phyloP scores from a whole-genome alignment of 2,113 vertebrate species.

The Pteruthius melanotis region DNA sequence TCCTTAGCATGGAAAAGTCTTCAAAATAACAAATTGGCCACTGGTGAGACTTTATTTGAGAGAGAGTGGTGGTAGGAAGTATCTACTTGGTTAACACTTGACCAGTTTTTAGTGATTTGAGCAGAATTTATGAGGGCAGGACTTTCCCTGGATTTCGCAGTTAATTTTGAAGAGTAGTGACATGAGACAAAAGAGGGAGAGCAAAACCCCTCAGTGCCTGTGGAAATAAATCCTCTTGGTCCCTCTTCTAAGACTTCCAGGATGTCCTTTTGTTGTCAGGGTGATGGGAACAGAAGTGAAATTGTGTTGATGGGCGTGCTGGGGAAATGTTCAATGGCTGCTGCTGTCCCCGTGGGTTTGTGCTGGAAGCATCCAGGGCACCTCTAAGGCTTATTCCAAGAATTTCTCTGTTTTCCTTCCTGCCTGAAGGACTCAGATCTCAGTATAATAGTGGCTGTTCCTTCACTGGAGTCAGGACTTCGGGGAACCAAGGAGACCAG shows the following conservation, averaged over 20 bases:
- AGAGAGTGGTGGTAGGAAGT: not conserved
- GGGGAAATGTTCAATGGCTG: not conserved
- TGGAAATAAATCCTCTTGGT: not conserved
- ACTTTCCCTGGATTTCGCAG: not conserved
- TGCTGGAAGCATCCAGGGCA: not conserved
- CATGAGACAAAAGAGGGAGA: not conserved
- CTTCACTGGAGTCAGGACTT: not conserved
- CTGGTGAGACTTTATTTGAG: not conserved
- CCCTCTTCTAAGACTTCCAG: not conserved
- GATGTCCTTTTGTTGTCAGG: not conserved
- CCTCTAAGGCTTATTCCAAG: not conserved
- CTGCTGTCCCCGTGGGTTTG: not conserved
- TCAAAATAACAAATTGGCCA: not conserved
- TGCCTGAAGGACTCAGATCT: not conserved
- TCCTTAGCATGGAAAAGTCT: not conserved
- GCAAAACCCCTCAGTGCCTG: not conserved
- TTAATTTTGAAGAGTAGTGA: not conserved
- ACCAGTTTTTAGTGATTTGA: not conserved
- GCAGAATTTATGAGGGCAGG: not conserved
- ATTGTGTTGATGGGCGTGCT: not conserved
- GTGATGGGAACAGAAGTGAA: not conserved
- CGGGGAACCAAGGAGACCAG: not conserved
- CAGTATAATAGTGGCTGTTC: not conserved
- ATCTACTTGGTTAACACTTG: not conserved
- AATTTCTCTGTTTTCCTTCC: not conserved